Percentiles rank a stretch among this genome's conserved stretches.
Evolutionary conservation across 1,140 invertebrate genomes (phyloP).

Genomic region (Drusus annulatus): DNA sequence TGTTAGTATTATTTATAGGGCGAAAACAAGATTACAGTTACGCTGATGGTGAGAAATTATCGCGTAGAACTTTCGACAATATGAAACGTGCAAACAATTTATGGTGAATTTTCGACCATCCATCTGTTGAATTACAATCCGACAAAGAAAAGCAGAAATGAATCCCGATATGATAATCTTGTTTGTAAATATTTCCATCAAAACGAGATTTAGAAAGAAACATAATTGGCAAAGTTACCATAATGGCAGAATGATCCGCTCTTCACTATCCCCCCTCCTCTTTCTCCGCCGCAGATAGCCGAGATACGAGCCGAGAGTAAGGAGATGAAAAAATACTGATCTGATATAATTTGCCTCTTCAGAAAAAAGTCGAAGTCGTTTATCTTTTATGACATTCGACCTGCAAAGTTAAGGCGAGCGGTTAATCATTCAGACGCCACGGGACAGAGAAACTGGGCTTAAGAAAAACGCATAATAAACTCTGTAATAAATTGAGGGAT

Average conservation of each 20-base stretch:
- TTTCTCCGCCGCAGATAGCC: not conserved
- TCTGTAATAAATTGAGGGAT: conserved; percentile 43
- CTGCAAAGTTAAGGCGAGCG: conserved; percentile 53
- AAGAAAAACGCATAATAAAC: conserved; percentile 54
- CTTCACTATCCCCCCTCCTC: no score
- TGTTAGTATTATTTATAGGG: no score
- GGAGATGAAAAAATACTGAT: conserved; percentile 21
- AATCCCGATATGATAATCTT: conserved; percentile 14
- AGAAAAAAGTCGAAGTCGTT: conserved; percentile 48
- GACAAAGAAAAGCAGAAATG: not conserved
- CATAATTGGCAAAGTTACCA: conserved; percentile 27
- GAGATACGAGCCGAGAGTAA: not conserved
- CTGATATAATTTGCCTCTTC: conserved; percentile 41
- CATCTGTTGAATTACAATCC: not conserved
- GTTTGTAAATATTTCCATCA: conserved; percentile 7
- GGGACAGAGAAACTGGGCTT: conserved; percentile 33
- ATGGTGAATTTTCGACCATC: no score
- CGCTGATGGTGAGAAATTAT: no score
- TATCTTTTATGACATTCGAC: conserved; percentile 56
- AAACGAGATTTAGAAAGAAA: conserved; percentile 1
- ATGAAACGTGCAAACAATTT: no score
- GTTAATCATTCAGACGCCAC: conserved; percentile 51
- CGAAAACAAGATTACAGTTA: no score
- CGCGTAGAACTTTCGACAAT: no score
- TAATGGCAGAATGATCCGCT: conserved; percentile 25